Percentiles rank a stretch among this genome's conserved stretches.
Conservation (phyloP, 2,888 invertebrate species). For the Cyclophora albipunctata region DNA sequence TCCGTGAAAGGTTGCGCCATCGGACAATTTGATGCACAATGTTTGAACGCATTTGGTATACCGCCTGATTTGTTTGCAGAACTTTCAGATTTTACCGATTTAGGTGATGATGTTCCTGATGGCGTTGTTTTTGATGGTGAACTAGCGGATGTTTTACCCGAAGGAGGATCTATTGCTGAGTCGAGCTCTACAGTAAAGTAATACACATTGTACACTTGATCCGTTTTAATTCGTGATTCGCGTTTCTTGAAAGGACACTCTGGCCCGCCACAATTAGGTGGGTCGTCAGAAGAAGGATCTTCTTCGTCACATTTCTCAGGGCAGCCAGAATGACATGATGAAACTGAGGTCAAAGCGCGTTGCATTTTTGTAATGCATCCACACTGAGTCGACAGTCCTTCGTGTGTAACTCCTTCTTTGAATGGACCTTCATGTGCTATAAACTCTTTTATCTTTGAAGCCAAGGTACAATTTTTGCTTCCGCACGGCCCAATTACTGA, state of each 20-base stretch:
- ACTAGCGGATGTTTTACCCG: neutral
- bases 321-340: constrained; percentile 40
- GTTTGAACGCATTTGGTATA: constrained; percentile 34
- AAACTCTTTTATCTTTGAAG: constrained; percentile 54
- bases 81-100: constrained; percentile 1
- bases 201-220: constrained; percentile 47
- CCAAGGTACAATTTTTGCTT: constrained; percentile 54
- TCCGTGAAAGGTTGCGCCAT: constrained; percentile 16
- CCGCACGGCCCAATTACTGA: constrained; percentile 63
- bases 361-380: constrained; percentile 56
- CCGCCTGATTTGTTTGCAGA: neutral
- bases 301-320: constrained; percentile 43
- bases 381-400: constrained; percentile 61
- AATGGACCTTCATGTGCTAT: constrained; percentile 55
- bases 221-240: neutral
- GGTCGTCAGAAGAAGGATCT: constrained; percentile 24
- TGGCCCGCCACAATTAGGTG: constrained; percentile 36
- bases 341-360: constrained; percentile 34
- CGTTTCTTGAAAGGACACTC: constrained; percentile 39
- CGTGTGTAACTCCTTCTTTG: constrained; percentile 28
- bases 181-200: constrained; percentile 62
- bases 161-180: constrained; percentile 4
- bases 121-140: neutral
- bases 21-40: constrained; percentile 36
- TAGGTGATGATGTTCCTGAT: constrained; percentile 19